Evolutionary conservation across 2,113 vertebrate genomes (phyloP), one percentile per base, ranked within the genome.

Genomic region (Larimichthys polyactis): DNA sequence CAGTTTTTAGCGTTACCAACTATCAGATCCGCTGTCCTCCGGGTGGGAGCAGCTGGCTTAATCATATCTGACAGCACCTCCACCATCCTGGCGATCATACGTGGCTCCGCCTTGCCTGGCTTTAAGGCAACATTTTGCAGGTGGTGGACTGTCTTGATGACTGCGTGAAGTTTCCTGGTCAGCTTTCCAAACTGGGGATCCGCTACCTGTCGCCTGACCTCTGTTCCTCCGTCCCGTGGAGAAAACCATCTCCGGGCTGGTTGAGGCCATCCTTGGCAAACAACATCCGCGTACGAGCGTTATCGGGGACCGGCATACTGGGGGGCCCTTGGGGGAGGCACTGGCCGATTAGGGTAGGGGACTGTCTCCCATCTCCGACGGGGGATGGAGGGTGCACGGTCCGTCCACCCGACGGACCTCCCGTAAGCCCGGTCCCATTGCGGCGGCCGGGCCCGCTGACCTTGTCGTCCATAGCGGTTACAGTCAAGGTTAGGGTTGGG

Each of bases 11-110:
- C 66, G 2, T 70, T 70, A 0, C 46, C 76, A 15, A 0, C 11
- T 0, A 62, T 63, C 1, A 52, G 0, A 0, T 67, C 51, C 0
- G 6, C 0, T 0, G 74, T 66, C 0, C 0, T 2, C 0, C 11
- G 0, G 3, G 52, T 55, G 1, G 74, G 49, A 49, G 14, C 2
- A 0, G 55, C 71, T 1, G 71, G 71, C 6, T 27, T 60, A 8
- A 60, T 60, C 71, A 73, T 73, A 0, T 4, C 14, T 0, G 54
- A 5, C 1, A 73, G 2, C 0, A n/a, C 16, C 0, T 60, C 57
- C 0, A 73, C 71, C 71, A 73, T 73, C 15, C 24, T 17, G 0
- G 70, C 5, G 1, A 72, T 72, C 32, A 59, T 59, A 0, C 22
- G 15, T 10, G 70, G 70, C 16, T 72, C 27, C 1, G 27, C 15